phyloP scores from a whole-genome alignment of 2,797 vertebrate genomes.

The Acanthurus tractus region DNA sequence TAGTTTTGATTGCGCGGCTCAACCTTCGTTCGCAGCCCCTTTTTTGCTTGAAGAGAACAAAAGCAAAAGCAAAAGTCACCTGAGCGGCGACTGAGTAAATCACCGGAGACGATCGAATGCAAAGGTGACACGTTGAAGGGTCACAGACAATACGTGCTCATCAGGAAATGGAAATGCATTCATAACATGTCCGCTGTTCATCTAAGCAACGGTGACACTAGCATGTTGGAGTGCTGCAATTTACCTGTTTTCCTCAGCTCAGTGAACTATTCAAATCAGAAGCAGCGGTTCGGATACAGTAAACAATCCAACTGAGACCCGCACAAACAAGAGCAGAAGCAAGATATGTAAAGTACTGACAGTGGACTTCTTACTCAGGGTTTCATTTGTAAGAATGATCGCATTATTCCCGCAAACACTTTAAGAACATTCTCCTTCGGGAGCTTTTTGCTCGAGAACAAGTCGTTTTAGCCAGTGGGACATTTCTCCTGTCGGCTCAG shows the following conservation, averaged over 20 bases:
- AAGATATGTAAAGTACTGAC: not conserved
- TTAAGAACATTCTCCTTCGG: conserved; percentile 8
- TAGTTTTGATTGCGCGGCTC: conserved; percentile 38
- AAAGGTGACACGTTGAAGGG: conserved; percentile 16
- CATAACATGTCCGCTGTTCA: conserved; percentile 3
- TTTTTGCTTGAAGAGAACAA: not conserved
- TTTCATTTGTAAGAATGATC: conserved; percentile 25
- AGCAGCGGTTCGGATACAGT: conserved; percentile 19
- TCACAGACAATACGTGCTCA: conserved; percentile 1
- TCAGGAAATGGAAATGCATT: conserved; percentile 10
- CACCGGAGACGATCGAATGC: conserved; percentile 8
- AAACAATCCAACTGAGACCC: not conserved
- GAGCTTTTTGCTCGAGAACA: conserved; percentile 25
- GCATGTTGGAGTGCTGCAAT: conserved; percentile 22
- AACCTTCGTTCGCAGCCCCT: not conserved
- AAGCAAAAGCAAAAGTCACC: conserved; percentile 26
- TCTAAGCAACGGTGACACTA: conserved; percentile 15
- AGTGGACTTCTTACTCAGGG: conserved; percentile 24
- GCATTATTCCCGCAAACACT: conserved; percentile 33
- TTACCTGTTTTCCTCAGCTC: conserved; percentile 37
- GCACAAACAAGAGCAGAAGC: conserved; percentile 14
- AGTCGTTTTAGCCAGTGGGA: conserved; percentile 32
- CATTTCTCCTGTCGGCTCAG: conserved; percentile 40
- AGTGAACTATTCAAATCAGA: conserved; percentile 28
- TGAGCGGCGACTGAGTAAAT: conserved; percentile 35